phyloP scores from a whole-genome alignment of 2,797 vertebrate species.

The Falco rusticolus region DNA sequence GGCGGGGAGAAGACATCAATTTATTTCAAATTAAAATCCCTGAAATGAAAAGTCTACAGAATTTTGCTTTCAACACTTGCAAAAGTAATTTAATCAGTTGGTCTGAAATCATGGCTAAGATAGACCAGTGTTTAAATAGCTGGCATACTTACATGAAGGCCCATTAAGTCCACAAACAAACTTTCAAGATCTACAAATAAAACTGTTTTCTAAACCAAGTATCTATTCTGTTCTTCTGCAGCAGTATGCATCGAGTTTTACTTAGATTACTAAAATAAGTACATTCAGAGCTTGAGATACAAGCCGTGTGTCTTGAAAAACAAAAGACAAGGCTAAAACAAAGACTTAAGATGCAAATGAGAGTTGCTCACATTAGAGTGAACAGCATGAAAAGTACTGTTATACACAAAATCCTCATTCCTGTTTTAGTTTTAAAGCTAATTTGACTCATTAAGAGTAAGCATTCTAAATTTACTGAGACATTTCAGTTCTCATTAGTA shows the following conservation, averaged over 20 bases:
- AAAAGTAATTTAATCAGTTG: background rate
- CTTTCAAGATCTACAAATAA: background rate
- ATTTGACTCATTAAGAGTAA: background rate
- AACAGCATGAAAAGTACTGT: background rate
- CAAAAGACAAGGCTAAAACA: background rate
- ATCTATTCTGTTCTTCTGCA: background rate
- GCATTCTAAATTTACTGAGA: background rate
- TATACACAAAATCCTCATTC: background rate
- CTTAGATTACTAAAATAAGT: background rate
- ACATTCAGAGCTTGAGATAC: background rate
- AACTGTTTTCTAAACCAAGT: background rate
- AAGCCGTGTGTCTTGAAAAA: background rate
- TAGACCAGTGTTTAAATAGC: background rate
- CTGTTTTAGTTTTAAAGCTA: background rate
- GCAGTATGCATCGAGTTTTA: background rate
- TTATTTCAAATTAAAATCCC: background rate
- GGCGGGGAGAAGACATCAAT: rapidly evolving
- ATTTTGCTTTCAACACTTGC: background rate
- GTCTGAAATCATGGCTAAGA: background rate
- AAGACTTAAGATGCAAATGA: background rate
- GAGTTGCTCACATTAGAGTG: background rate
- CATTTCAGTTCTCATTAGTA: background rate
- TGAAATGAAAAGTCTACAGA: background rate
- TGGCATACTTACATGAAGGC: background rate
- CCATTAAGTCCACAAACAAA: background rate